A percentile compares a stretch with the other conserved stretches of the same genome.
Evolutionary conservation across 2,888 invertebrate species (phyloP).

Genomic region (Boloria selene): DNA sequence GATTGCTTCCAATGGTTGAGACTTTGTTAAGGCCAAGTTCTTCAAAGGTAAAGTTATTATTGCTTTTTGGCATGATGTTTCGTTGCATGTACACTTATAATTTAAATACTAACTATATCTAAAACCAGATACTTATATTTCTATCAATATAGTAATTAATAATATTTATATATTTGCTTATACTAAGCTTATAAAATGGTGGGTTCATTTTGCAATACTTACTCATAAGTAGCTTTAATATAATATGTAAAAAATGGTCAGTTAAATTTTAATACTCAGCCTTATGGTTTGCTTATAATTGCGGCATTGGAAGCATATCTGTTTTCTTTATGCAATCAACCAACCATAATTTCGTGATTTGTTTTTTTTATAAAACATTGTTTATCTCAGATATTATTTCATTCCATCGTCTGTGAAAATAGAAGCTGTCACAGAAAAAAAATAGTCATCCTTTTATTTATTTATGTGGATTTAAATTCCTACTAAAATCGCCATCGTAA

Average conservation of each 20-base stretch:
- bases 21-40: slow-evolving; percentile 63
- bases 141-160: too few relatives aligned
- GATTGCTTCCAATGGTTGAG: slow-evolving; percentile 70
- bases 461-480: too few relatives aligned
- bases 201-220: not conserved
- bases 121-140: too few relatives aligned
- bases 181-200: not conserved
- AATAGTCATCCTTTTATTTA: too few relatives aligned
- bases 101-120: too few relatives aligned
- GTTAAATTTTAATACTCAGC: not conserved
- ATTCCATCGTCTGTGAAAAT: too few relatives aligned
- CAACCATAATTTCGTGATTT: too few relatives aligned
- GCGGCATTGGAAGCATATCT: slow-evolving; percentile 33
- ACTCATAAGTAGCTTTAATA: not conserved
- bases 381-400: too few relatives aligned
- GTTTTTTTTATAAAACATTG: too few relatives aligned
- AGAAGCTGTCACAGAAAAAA: too few relatives aligned
- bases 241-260: not conserved
- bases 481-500: not conserved
- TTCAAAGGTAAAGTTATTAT: slow-evolving; percentile 78
- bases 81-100: slow-evolving; percentile 32
- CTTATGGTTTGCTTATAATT: slow-evolving; percentile 37
- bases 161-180: too few relatives aligned
- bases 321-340: too few relatives aligned
- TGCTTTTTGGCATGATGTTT: slow-evolving; percentile 75